Percentiles rank a stretch among this genome's conserved stretches.
phyloP scores from a whole-genome alignment of 2,797 vertebrate species.

The Scolopax rusticola region DNA sequence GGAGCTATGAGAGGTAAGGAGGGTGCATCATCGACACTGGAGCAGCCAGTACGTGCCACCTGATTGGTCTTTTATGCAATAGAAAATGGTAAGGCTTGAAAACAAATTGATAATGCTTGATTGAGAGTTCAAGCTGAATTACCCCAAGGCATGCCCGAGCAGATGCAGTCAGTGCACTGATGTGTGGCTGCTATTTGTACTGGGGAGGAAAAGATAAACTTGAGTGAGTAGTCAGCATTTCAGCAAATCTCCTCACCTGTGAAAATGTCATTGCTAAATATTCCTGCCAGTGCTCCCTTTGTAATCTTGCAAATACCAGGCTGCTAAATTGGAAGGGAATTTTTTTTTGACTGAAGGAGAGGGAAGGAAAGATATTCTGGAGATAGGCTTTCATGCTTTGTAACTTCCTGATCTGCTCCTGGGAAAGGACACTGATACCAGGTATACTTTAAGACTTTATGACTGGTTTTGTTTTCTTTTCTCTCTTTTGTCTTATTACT shows the following conservation, averaged over 20 bases:
- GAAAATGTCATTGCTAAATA: slow-evolving; percentile 25
- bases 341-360: neutral
- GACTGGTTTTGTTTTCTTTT: neutral
- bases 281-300: neutral
- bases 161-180: neutral
- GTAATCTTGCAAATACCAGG: neutral
- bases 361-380: neutral
- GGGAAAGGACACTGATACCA: neutral
- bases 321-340: neutral
- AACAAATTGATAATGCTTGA: neutral
- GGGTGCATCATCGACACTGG: neutral
- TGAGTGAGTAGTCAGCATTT: neutral
- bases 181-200: neutral
- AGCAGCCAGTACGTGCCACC: neutral
- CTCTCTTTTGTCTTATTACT: neutral
- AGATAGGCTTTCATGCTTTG: neutral
- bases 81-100: neutral
- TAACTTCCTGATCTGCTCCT: neutral
- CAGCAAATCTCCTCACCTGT: slow-evolving; percentile 14
- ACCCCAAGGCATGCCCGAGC: neutral
- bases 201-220: neutral
- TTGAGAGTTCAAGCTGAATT: neutral
- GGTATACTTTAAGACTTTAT: neutral
- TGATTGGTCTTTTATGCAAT: neutral
- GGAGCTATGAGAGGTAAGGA: neutral